Evolutionary conservation across 1,140 invertebrate species (phyloP), one percentile per base, ranked within the genome.

Genomic region (Colletes gigas): DNA sequence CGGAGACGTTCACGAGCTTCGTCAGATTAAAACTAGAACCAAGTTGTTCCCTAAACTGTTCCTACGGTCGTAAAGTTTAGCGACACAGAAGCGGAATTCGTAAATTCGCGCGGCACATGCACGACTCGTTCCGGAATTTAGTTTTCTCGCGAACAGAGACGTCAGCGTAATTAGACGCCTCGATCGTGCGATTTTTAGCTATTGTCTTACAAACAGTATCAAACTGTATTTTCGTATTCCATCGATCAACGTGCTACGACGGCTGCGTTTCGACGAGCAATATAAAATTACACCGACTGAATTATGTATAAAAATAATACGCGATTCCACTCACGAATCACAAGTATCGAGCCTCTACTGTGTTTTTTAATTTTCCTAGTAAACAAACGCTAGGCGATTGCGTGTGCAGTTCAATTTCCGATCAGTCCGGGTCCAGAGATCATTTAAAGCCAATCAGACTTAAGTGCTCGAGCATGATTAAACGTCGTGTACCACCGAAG

Each of bases 1-100:
- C 4, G 12, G 12, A 3, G 39, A 63, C 14, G 15, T 41, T 63
- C 60, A 63, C 14, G 60, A 17, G 60, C 30, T 1, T 5, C 30
- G 30, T 9, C 12, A 7, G 15, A 17, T 63, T 63, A 63, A 62
- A 63, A 63, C 14, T 30, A 41, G 14, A 62, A 30, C 60, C 30
- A 15, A 14, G 30, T 63, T 63, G 14, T 30, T 15, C 30, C 4
- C 15, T 63, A 63, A 63, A 63, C n/a, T 63, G 60, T 63, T 41
- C 30, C 30, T 41, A 63, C 60, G 15, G 4, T 63, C 60, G 60
- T 63, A 63, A 63, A 63, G 60, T 63, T 63, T 63, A 63, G 30
- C 30, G 60, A 41, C 30, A 8, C 60, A 63, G 60, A 63, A 63
- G 30, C 60, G 8, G 60, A 17, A 63, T 63, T 63, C 30, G 60